Evolutionary conservation across 37 sponge, comb jelly and placozoan species (phyloP), one percentile per base, ranked within the genome.

Genomic region (Trichoplax adhaerens): DNA sequence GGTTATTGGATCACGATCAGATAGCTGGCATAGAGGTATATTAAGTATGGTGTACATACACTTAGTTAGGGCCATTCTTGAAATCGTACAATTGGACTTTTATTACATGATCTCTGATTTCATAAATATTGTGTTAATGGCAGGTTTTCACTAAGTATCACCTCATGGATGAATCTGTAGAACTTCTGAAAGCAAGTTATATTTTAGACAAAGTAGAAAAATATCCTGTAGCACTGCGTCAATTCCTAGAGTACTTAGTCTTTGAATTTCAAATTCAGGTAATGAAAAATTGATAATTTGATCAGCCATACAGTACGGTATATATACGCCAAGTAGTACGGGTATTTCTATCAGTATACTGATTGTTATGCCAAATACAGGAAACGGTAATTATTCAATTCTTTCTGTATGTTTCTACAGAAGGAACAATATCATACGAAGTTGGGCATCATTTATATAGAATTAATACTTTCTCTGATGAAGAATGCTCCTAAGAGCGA

Each of bases 171-270:
- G 10, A 57, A 62, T 7, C 10, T 48, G 50, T 56, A n/a, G 68
- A 66, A 2, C n/a, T 51, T 29, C 61, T 85, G 7, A 50, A 61
- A 0, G 72, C 77, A 3, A 62, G 59, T 3, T 4, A 50, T 8
- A 70, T 89, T 3, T 56, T 89, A 64, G 76, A 89, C 5, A 80
- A 62, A 68, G 76, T 89, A 47, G 52, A 59, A 3, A 64, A 80
- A 2, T 89, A 74, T 53, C 65, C 72, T 1, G 51, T 51, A 0
- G 90, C 90, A 10, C 71, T 81, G 6, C n/a, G 78, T 4, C 3
- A 58, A 50, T 89, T 83, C 54, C 64, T 89, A 72, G 86, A 89
- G 78, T 51, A 80, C 67, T 48, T 87, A 56, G 57, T 87, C 56
- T 51, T 68, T 47, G 53, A 51, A 2, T 53, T 68, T 49, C 58